A percentile compares a stretch with the other conserved stretches of the same genome.
Evolutionary conservation across 1,140 invertebrate genomes (phyloP).

Genomic region (Heterodera carotae): DNA sequence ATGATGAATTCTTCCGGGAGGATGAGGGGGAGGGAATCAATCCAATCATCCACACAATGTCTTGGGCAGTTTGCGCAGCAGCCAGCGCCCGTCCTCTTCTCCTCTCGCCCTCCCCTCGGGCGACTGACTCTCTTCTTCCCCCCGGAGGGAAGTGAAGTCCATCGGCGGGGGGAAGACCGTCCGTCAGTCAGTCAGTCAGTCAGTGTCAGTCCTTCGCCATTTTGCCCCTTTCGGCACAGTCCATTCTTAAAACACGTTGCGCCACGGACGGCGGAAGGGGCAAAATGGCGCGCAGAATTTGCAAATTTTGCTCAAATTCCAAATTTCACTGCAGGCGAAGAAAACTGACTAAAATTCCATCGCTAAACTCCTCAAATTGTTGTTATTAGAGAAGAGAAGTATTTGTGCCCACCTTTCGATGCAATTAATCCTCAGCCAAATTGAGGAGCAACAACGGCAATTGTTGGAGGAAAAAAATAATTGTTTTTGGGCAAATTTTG

Average conservation of each 20-base stretch:
- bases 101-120: too few relatives aligned
- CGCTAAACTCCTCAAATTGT: too few relatives aligned
- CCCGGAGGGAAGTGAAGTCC: neutral
- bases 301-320: neutral
- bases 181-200: too few relatives aligned
- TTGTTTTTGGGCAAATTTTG: neutral
- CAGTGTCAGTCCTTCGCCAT: too few relatives aligned
- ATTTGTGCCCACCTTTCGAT: too few relatives aligned
- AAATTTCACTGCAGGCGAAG: neutral
- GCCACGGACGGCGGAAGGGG: neutral
- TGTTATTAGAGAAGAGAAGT: too few relatives aligned
- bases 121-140: too few relatives aligned
- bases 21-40: neutral
- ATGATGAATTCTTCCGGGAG: neutral
- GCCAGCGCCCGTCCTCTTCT: too few relatives aligned
- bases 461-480: too few relatives aligned
- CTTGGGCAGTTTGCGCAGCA: neutral
- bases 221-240: neutral
- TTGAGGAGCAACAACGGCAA: too few relatives aligned
- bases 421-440: conserved; percentile 7
- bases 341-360: too few relatives aligned
- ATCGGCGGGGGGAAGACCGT: neutral
- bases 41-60: neutral
- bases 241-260: neutral
- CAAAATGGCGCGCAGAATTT: neutral